These are phyloP conservation scores for Eupithecia vulgata DNA, from an alignment of 2,888 invertebrate genomes.

Conservation along the genomic window DNA sequence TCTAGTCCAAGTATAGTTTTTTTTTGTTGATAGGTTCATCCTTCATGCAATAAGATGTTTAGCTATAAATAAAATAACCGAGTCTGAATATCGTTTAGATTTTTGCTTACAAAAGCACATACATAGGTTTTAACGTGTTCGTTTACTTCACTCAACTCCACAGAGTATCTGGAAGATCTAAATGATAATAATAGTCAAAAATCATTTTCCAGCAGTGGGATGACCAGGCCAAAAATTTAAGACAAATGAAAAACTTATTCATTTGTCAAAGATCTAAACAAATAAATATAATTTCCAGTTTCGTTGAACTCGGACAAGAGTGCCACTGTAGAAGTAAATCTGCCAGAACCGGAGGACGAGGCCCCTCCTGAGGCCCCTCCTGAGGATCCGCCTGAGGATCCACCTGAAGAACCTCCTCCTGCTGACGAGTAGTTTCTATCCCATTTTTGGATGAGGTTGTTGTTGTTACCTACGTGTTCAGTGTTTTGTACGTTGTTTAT, in stretches of 20 bases:
- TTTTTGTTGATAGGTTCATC: neutral
- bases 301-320: neutral
- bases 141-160: neutral
- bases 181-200: neutral
- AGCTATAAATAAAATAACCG: neutral
- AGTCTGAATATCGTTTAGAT: neutral
- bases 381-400: neutral
- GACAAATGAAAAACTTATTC: neutral
- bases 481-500: neutral
- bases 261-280: no score
- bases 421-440: neutral
- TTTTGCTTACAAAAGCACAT: neutral
- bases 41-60: neutral
- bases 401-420: neutral
- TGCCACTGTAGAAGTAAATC: neutral
- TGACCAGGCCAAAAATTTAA: neutral
- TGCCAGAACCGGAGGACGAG: neutral
- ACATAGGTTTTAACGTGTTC: no score
- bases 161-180: neutral
- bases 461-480: neutral
- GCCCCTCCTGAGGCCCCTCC: neutral
- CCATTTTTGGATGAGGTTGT: neutral
- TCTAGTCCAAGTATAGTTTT: neutral
- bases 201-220: neutral
- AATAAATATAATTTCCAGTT: neutral